phyloP scores from a whole-genome alignment of 92 coral and sea anemone species.

The Anthopleura xanthogrammica region DNA sequence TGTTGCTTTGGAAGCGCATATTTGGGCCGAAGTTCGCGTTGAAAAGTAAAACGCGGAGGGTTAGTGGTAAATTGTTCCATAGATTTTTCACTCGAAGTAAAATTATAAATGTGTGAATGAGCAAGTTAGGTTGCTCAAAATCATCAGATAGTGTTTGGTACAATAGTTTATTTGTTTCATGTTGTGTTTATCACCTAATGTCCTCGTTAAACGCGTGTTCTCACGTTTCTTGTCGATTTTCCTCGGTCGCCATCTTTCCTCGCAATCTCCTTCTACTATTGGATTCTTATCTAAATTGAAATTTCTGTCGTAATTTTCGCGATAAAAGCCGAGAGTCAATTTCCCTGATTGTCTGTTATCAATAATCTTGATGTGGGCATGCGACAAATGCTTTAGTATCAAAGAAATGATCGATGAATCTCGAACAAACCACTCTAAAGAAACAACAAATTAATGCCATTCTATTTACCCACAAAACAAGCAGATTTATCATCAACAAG shows the following conservation, averaged over 20 bases:
- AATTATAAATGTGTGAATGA: background rate
- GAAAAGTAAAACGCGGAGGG: background rate
- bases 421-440: no score
- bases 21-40: no score
- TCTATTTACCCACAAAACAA: background rate
- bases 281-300: constrained; percentile 19
- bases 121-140: background rate
- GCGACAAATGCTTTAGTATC: background rate
- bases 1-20: no score
- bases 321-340: constrained; percentile 2
- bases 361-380: background rate
- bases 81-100: background rate
- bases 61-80: background rate
- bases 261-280: constrained; percentile 1
- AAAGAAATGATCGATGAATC: background rate
- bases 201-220: background rate
- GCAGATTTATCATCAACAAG: background rate
- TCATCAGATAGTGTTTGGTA: background rate
- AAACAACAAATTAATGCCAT: background rate
- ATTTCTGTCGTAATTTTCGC: background rate
- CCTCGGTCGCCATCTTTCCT: constrained; percentile 15
- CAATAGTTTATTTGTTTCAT: background rate
- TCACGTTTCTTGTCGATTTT: background rate
- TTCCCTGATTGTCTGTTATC: background rate
- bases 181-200: constrained; percentile 11